Percentiles rank a stretch among this genome's conserved stretches.
phyloP scores from a whole-genome alignment of 2,888 invertebrate genomes.

The Pocota personata region DNA sequence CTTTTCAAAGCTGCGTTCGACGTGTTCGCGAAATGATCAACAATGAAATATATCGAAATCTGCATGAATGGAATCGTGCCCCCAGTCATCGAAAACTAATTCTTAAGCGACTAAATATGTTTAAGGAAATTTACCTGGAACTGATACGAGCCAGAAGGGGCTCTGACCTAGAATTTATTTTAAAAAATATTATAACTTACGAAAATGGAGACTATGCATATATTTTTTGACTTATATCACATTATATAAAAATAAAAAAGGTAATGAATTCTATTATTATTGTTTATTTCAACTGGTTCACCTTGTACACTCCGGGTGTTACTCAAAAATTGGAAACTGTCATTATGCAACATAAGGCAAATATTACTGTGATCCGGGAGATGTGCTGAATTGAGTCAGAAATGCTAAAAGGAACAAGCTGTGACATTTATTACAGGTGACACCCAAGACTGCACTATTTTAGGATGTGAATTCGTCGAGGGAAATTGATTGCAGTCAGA shows the following conservation, averaged over 20 bases:
- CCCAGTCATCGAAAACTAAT: neutral
- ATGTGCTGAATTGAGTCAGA: too few species aligned
- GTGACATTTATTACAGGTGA: too few species aligned
- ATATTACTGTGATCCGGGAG: too few species aligned
- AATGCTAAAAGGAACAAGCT: too few species aligned
- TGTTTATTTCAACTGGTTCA: neutral
- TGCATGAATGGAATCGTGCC: slow-evolving; percentile 15
- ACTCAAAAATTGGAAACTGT: too few species aligned
- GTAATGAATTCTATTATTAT: slow-evolving; percentile 1
- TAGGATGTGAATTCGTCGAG: too few species aligned
- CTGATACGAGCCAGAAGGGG: slow-evolving; percentile 33
- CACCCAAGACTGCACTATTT: too few species aligned
- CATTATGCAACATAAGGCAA: too few species aligned
- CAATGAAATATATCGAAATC: slow-evolving; percentile 41
- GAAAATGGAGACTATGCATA: slow-evolving; percentile 23
- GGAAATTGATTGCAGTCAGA: too few species aligned
- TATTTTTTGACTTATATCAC: slow-evolving; percentile 5
- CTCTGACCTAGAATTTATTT: slow-evolving; percentile 36
- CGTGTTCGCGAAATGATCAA: slow-evolving; percentile 35
- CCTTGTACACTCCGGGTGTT: too few species aligned
- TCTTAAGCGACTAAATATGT: slow-evolving; percentile 16
- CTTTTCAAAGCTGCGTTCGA: slow-evolving; percentile 54
- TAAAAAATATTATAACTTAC: slow-evolving; percentile 44
- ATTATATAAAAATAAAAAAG: slow-evolving; percentile 21
- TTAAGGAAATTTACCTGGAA: slow-evolving; percentile 42